A percentile compares a stretch with the other conserved stretches of the same genome.
Evolutionary conservation across 2,797 vertebrate genomes (phyloP).

Genomic region (Gymnodraco acuticeps): DNA sequence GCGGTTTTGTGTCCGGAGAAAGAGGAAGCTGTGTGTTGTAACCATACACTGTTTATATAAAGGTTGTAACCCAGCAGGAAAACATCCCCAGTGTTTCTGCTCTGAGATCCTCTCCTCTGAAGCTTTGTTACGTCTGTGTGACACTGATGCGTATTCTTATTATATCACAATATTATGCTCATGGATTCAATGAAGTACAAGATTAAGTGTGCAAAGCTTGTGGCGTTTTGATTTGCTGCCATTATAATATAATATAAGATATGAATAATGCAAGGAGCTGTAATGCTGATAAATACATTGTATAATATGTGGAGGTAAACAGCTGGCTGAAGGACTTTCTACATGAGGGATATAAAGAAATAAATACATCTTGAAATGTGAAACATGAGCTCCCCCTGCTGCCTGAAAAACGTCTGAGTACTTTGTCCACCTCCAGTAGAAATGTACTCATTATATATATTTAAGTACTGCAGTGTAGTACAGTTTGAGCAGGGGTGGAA

Average conservation of each 20-base stretch:
- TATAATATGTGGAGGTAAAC: slow-evolving; percentile 28
- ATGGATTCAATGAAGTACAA: slow-evolving; percentile 9
- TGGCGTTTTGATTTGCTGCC: slow-evolving; percentile 17
- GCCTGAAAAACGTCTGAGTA: slow-evolving; percentile 3
- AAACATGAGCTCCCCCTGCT: slow-evolving; percentile 69
- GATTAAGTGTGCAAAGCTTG: slow-evolving; percentile 3
- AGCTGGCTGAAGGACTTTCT: slow-evolving; percentile 23
- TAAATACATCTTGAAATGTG: slow-evolving; percentile 4
- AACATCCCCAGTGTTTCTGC: slow-evolving; percentile 51
- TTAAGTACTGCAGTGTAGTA: no score
- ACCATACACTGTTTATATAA: slow-evolving; percentile 3
- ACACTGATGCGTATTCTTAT: slow-evolving; percentile 22
- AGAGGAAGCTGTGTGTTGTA: slow-evolving; percentile 49
- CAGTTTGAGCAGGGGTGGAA: no score
- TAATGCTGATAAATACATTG: slow-evolving; percentile 25
- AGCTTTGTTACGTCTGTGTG: slow-evolving; percentile 24
- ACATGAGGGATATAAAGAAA: not conserved
- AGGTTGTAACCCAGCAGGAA: slow-evolving; percentile 46
- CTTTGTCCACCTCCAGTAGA: no score
- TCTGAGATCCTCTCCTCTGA: slow-evolving; percentile 42
- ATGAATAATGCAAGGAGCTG: slow-evolving; percentile 6
- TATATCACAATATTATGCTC: not conserved
- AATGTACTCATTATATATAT: no score
- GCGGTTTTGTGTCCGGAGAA: slow-evolving; percentile 55
- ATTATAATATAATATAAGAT: slow-evolving; percentile 11